Evolutionary conservation across 2,113 vertebrate genomes (phyloP), one percentile per base, ranked within the genome.

Genomic region (Elephas maximus): DNA sequence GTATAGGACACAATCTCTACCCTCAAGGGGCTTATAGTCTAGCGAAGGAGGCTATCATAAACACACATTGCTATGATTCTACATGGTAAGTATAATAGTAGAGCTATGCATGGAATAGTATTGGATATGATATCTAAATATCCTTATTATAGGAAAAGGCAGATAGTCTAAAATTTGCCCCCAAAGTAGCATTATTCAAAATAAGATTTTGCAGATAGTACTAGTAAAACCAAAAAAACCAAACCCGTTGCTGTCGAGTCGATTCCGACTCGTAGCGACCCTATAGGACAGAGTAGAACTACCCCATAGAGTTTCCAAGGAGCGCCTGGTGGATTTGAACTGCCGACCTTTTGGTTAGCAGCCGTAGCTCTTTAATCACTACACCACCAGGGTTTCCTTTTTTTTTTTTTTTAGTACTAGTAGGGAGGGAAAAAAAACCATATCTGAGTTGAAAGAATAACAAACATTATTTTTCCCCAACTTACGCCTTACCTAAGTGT

Each of bases 361-460:
- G 37, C 37, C 37, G 37, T 37, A 37, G 37, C 37, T 37, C 37
- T 37, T 37, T 37, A 37, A 37, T 37, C 37, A 37, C 37, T 37
- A 53, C 51, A 53, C 51, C 51, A 53, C 51, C 51, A 53, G 51
- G 51, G 51, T 53, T 53, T 53, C 51, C 37, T 37, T 37, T 37
- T 37, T 37, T 37, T 37, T 37, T 37, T 37, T 37, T 53, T 7
- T 8, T 7, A 53, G 51, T 53, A 53, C 51, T 57, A 57, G 9
- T 90, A 37, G 24, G 30, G n/a, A 92, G 83, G 48, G 63, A 87
- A 71, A 89, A 69, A 92, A 78, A 37, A 37, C 37, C 10, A n/a
- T 86, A 87, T 30, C 67, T 78, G 28, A 81, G n/a, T 90, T 93
- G 45, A 83, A 95, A 82, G 53, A 81, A 18, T 94, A 92, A 69